These are phyloP conservation scores for Triops cancriformis DNA, from an alignment of 1,140 invertebrate genomes.

Conservation along the genomic window DNA sequence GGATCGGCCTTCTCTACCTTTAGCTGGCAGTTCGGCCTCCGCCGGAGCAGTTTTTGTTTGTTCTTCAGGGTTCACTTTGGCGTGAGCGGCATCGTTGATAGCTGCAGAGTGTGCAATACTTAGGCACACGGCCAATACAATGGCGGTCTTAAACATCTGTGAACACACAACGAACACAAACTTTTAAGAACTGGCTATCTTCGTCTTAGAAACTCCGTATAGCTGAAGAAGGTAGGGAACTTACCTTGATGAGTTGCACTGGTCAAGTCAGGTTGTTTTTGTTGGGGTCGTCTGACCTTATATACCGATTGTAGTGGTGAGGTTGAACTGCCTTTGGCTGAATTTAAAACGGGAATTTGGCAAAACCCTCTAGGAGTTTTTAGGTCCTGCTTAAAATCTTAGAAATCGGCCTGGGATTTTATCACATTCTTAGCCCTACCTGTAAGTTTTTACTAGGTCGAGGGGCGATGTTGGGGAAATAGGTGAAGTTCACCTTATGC, in stretches of 20 bases:
- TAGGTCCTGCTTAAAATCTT: not conserved
- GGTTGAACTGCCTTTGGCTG: not conserved
- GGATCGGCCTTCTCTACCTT: not conserved
- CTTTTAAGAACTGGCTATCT: not conserved
- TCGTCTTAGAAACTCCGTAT: not conserved
- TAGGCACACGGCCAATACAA: not conserved
- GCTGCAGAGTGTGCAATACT: not conserved
- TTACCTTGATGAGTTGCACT: slow-evolving; percentile 1
- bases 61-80: not conserved
- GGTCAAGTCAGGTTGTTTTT: not conserved
- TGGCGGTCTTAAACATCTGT: not conserved
- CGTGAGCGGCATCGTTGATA: not conserved
- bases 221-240: not conserved
- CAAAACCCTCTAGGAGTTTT: not conserved
- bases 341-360: not conserved
- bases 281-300: not conserved
- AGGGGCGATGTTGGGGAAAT: not conserved
- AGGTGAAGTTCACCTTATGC: not conserved
- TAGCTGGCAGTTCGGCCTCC: not conserved
- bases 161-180: not conserved
- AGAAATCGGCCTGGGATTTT: not conserved
- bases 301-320: not conserved
- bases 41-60: not conserved
- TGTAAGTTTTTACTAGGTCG: not conserved
- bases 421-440: not conserved